Base-by-base conservation (phyloP, 2,797 vertebrate species). In the Erithacus rubecula region DNA sequence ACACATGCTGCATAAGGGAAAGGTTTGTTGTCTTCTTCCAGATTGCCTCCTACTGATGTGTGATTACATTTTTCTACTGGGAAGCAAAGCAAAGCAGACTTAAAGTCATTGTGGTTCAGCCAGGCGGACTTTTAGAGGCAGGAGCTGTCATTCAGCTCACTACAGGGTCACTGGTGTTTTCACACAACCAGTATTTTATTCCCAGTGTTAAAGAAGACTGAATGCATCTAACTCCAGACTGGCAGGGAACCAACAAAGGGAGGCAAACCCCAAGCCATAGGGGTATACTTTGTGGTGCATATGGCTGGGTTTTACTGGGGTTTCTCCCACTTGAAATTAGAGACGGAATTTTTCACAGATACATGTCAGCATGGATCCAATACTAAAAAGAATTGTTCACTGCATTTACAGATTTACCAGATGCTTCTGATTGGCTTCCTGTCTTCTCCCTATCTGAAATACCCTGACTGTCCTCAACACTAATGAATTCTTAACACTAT, bases 71-170 rank as follows among this genome's bases (percentile, higher is more conserved):
- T 81, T 89, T 67, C 84, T 85, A 43, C 1, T 9, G n/a, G 19
- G 24, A 85, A 91, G 49, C 43, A 92, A 87, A 89, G 51, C 60
- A 80, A 75, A 93, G 32, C 26, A 87, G 84, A 86, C 75, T 84
- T 82, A 12, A 86, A 94, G 44, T 64, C 8, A 63, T 51, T 84
- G 59, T 81, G 11, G 44, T 68, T 94, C 64, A 86, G 30, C 37
- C 67, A 58, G 49, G n/a, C 59, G 68, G 77, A 86, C 67, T 93
- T 93, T 86, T 3, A 75, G 34, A 82, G 67, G 74, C 49, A 64
- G 17, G 30, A 59, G 23, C 49, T 70, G 79, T 82, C 85, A 76
- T 46, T 83, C 91, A 82, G 27, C 21, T 3, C 4, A 3, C 53
- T 64, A 65, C 17, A 41, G 53, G 34, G 46, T 69, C 11, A 3